A percentile compares a stretch with the other conserved stretches of the same genome.
These are phyloP conservation scores for Myopa tessellatipennis DNA, from an alignment of 2,888 invertebrate species.

Conservation along the genomic window DNA sequence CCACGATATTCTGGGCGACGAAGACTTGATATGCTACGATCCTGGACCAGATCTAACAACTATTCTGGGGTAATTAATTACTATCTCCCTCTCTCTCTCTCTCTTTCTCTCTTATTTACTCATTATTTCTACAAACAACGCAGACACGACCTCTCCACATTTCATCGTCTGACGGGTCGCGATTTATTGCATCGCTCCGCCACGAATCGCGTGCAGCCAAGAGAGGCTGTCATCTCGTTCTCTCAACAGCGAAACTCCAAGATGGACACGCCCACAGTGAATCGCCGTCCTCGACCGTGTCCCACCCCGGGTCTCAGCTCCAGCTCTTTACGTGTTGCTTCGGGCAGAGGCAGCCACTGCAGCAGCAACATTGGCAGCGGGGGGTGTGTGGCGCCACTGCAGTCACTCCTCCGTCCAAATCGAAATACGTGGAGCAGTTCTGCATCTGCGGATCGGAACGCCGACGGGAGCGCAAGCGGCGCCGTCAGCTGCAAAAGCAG, in stretches of 20 bases:
- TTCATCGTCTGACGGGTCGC: conserved; percentile 69
- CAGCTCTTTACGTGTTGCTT: conserved; percentile 33
- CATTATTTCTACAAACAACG: not conserved
- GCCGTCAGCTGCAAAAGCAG: conserved; percentile 61
- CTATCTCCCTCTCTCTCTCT: not conserved
- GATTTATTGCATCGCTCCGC: conserved; percentile 68
- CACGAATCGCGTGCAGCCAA: conserved; percentile 68
- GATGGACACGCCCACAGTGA: conserved; percentile 69
- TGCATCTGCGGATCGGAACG: conserved; percentile 73
- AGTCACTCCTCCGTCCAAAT: conserved; percentile 63
- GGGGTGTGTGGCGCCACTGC: conserved; percentile 58
- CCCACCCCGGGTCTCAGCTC: conserved; percentile 43
- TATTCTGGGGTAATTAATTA: conserved; percentile 64
- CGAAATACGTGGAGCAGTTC: conserved; percentile 77
- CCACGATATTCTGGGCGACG: conserved; percentile 71
- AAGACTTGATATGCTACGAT: conserved; percentile 69
- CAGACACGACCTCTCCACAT: conserved; percentile 69
- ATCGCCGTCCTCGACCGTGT: conserved; percentile 65
- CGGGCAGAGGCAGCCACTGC: conserved; percentile 40
- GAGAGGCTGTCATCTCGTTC: conserved; percentile 69
- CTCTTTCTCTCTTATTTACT: not conserved
- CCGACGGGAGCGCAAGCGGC: conserved; percentile 60
- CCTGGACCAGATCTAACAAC: conserved; percentile 69
- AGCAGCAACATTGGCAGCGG: conserved; percentile 55
- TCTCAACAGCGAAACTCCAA: conserved; percentile 70